phyloP scores from a whole-genome alignment of 2,797 vertebrate genomes.

The Gouania willdenowi region DNA sequence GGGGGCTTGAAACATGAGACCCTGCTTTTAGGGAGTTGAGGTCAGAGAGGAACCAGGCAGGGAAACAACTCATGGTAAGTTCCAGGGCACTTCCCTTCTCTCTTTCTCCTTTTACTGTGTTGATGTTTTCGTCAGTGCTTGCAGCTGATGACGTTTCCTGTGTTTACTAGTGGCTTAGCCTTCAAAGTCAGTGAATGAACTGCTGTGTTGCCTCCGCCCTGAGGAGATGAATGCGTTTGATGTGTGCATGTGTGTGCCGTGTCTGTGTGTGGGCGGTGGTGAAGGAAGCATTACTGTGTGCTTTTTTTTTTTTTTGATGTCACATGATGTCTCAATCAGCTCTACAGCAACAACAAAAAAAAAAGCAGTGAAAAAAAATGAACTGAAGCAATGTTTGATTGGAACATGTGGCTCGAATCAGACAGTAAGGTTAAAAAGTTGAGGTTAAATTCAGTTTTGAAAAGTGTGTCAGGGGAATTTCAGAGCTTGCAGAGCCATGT shows the following conservation, averaged over 20 bases:
- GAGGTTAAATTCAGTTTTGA: background rate
- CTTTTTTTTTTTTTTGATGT: slow-evolving; percentile 67
- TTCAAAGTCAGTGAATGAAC: slow-evolving; percentile 61
- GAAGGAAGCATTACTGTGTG: slow-evolving; percentile 43
- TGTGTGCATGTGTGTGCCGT: slow-evolving; percentile 47
- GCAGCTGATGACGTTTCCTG: slow-evolving; percentile 43
- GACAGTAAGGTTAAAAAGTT: background rate
- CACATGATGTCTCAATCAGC: slow-evolving; percentile 65
- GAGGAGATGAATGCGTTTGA: slow-evolving; percentile 21
- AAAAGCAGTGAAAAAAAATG: background rate
- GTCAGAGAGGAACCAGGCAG: slow-evolving; percentile 56
- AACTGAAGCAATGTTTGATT: background rate
- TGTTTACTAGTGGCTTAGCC: slow-evolving; percentile 59
- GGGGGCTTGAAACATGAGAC: slow-evolving; percentile 64
- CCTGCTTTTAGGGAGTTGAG: slow-evolving; percentile 50
- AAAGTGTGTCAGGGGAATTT: background rate
- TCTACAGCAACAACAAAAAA: slow-evolving; percentile 54
- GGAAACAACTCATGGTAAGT: slow-evolving; percentile 68
- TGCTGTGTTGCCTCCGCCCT: slow-evolving; percentile 47
- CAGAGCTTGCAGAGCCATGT: slow-evolving; percentile 1
- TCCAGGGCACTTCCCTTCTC: background rate
- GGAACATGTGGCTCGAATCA: slow-evolving; percentile 19
- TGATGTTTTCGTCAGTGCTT: slow-evolving; percentile 47
- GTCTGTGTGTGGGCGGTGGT: slow-evolving; percentile 47
- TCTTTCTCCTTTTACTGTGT: slow-evolving; percentile 17